Conservation (phyloP, 2,113 vertebrate species). For the Lates calcarifer region DNA sequence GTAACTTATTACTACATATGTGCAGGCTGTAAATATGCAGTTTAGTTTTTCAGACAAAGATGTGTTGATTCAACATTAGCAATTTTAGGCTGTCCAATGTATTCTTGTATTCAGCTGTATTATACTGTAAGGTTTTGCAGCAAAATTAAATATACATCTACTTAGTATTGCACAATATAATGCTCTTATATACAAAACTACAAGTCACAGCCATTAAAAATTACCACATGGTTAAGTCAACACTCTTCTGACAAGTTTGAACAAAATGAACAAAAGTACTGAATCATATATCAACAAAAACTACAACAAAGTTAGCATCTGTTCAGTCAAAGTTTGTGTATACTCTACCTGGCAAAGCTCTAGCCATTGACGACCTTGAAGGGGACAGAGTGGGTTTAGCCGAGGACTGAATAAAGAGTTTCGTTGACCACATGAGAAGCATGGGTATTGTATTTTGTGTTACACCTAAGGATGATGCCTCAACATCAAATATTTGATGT, state of each 20-base stretch:
- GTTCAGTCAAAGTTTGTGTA: not conserved
- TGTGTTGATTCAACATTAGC: not conserved
- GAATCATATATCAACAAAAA: not conserved
- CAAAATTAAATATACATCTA: not conserved
- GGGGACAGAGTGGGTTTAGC: not conserved
- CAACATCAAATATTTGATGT: not conserved
- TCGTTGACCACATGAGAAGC: not conserved
- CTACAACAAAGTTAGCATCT: not conserved
- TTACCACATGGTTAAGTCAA: not conserved
- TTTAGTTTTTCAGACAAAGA: not conserved
- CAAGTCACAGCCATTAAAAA: not conserved
- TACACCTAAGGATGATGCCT: not conserved
- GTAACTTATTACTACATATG: not conserved
- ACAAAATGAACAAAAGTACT: not conserved
- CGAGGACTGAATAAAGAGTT: not conserved
- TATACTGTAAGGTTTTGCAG: not conserved
- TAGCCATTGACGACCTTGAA: not conserved
- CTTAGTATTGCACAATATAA: conserved; percentile 18
- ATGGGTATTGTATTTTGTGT: not conserved
- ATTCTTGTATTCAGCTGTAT: not conserved
- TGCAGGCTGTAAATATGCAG: not conserved
- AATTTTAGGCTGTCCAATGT: not conserved
- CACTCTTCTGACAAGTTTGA: conserved; percentile 20
- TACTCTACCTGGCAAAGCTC: fast-evolving
- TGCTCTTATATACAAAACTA: not conserved